Conservation (phyloP, 1,140 invertebrate species). For the Drosophila varians region DNA sequence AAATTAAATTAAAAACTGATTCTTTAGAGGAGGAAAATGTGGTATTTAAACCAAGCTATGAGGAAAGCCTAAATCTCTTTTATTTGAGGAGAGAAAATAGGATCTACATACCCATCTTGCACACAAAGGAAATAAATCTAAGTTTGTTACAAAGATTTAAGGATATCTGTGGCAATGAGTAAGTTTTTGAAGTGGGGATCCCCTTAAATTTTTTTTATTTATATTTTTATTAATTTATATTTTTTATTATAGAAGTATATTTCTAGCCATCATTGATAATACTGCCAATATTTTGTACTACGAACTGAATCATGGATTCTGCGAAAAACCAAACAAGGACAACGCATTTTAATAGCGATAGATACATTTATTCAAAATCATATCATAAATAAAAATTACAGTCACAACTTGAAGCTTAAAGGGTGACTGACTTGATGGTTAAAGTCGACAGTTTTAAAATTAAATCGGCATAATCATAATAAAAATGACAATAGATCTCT, state of each 20-base stretch:
- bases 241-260: constrained; percentile 7
- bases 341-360: constrained; percentile 57
- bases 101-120: constrained; percentile 42
- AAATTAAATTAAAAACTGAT: background rate
- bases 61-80: constrained; percentile 33
- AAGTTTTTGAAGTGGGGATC: background rate
- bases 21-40: constrained; percentile 24
- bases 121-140: constrained; percentile 52
- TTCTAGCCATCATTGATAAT: constrained; percentile 60
- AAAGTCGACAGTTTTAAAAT: constrained; percentile 10
- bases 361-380: constrained; percentile 81
- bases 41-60: constrained; percentile 31
- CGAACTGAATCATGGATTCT: constrained; percentile 37
- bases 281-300: constrained; percentile 68
- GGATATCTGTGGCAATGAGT: constrained; percentile 25
- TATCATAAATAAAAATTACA: constrained; percentile 76
- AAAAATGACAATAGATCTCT: constrained; percentile 62
- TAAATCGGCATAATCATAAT: constrained; percentile 50
- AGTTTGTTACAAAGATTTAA: constrained; percentile 32
- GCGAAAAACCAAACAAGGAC: constrained; percentile 15
- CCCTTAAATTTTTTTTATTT: background rate
- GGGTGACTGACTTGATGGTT: constrained; percentile 24
- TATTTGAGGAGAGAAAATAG: constrained; percentile 34
- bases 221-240: background rate
- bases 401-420: constrained; percentile 35